phyloP scores from a whole-genome alignment of 2,797 vertebrate species.

The Falco berigora region DNA sequence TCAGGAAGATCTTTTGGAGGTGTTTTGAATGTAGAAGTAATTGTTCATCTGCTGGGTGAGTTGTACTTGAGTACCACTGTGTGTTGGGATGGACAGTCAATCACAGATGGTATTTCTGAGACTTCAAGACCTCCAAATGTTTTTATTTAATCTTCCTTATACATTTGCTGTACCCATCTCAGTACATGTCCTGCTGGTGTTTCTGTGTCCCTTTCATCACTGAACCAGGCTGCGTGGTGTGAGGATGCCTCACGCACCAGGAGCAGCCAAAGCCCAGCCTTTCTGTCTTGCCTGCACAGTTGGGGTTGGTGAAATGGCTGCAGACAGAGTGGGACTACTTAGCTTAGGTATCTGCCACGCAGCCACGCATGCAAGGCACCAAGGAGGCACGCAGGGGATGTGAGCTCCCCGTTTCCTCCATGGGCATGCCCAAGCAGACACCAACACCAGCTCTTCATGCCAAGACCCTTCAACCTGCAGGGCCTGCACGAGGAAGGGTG shows the following conservation, averaged over 20 bases:
- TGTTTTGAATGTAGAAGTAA: not conserved
- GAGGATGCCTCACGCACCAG: not conserved
- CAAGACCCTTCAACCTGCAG: not conserved
- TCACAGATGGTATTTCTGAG: not conserved
- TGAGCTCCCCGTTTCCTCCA: not conserved
- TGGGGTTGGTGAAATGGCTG: not conserved
- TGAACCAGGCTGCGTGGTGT: not conserved
- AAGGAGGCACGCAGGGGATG: not conserved
- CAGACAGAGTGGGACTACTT: not conserved
- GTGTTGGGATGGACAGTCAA: not conserved
- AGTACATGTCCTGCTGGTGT: not conserved
- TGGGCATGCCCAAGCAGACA: not conserved
- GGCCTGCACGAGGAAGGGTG: not conserved
- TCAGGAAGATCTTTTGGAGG: not conserved
- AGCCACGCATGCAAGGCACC: not conserved
- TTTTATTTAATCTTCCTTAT: not conserved
- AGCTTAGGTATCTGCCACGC: not conserved
- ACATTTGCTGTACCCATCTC: not conserved
- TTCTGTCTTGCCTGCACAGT: not conserved
- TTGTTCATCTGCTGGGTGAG: not conserved
- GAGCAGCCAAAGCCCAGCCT: not conserved
- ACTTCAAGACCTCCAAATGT: not conserved
- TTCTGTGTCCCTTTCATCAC: not conserved
- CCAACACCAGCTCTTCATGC: not conserved
- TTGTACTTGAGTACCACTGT: not conserved